These are phyloP conservation scores for Eristalis tenax DNA, from an alignment of 2,888 invertebrate species.

Conservation along the genomic window DNA sequence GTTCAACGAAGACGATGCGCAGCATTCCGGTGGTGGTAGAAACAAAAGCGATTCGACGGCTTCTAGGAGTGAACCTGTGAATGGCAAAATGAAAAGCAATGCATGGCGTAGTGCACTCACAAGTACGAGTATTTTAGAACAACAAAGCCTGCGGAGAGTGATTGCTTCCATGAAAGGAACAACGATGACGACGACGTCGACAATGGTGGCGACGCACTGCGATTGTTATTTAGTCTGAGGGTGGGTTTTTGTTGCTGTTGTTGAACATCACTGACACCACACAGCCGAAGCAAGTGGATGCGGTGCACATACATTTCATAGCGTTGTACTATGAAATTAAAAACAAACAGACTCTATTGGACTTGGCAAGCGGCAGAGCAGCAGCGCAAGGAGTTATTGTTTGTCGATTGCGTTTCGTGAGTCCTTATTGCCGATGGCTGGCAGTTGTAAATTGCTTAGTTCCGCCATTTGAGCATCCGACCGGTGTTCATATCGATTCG, in stretches of 20 bases:
- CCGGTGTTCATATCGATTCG: constrained; percentile 35
- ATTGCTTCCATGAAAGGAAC: constrained; percentile 42
- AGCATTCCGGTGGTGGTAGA: background rate
- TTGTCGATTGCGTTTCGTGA: constrained; percentile 43
- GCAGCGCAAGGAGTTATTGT: constrained; percentile 18
- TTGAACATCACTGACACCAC: constrained; percentile 19
- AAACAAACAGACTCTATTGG: constrained; percentile 54
- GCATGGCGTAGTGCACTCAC: constrained; percentile 11
- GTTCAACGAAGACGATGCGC: constrained; percentile 44
- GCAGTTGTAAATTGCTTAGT: constrained; percentile 34
- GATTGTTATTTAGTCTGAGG: constrained; percentile 48
- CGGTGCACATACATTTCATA: background rate
- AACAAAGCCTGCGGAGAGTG: constrained; percentile 55
- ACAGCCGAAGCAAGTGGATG: background rate
- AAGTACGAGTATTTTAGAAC: constrained; percentile 30
- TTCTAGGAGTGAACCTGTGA: constrained; percentile 26
- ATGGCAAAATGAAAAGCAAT: constrained; percentile 37
- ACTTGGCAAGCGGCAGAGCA: background rate
- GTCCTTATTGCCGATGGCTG: background rate
- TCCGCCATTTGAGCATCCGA: constrained; percentile 42
- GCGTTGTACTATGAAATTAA: constrained; percentile 57
- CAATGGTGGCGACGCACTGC: constrained; percentile 19
- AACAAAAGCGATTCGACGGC: constrained; percentile 30
- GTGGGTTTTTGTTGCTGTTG: constrained; percentile 9
- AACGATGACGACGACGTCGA: constrained; percentile 14